These are phyloP conservation scores for Melanophora roralis DNA, from an alignment of 2,888 invertebrate genomes.

Conservation along the genomic window DNA sequence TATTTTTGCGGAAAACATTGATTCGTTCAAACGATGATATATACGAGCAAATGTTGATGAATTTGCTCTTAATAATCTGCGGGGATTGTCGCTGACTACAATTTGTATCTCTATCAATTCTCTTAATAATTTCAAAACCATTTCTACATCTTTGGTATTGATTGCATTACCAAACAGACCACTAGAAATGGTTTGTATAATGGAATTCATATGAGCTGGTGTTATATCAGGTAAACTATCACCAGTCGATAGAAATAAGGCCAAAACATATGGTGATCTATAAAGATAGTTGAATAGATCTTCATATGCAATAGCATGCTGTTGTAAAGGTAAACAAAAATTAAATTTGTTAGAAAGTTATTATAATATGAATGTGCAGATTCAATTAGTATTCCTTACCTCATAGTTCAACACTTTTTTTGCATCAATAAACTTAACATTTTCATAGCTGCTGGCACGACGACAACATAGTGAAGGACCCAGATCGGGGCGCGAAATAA, in stretches of 20 bases:
- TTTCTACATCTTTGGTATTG: constrained; percentile 85
- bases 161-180: constrained; percentile 86
- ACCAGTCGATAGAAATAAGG: constrained; percentile 82
- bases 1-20: constrained; percentile 92
- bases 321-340: constrained; percentile 33
- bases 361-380: background rate
- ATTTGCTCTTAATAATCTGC: constrained; percentile 87
- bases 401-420: constrained; percentile 91
- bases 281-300: constrained; percentile 84
- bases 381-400: constrained; percentile 75
- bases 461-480: constrained; percentile 88
- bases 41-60: constrained; percentile 91
- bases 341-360: background rate
- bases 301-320: constrained; percentile 82
- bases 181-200: constrained; percentile 78
- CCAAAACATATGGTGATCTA: constrained; percentile 84
- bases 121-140: constrained; percentile 81
- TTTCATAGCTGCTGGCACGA: constrained; percentile 82
- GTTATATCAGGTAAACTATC: constrained; percentile 79
- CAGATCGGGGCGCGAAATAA: constrained; percentile 85
- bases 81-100: constrained; percentile 83
- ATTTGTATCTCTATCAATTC: constrained; percentile 86
- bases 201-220: constrained; percentile 72
- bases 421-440: constrained; percentile 85
- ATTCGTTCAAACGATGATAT: constrained; percentile 92